Base-by-base conservation (phyloP, 2,797 vertebrate genomes). In the Tokudaia tokunoshimensis region DNA sequence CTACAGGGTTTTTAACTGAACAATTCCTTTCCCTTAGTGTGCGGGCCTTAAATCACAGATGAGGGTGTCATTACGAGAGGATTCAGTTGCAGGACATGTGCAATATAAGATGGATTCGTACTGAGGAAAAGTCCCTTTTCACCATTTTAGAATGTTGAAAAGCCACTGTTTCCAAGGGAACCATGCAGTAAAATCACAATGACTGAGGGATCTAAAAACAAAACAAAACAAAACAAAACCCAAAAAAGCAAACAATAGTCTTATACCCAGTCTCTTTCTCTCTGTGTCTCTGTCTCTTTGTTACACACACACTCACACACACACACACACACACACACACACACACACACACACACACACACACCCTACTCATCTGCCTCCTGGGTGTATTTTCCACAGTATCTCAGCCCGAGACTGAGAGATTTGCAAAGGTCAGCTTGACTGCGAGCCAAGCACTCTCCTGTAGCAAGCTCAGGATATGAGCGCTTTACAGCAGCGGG, bases 401-500 rank as follows among this genome's bases (percentile, higher is more conserved):
- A 61, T 72, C 65, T 92, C 63, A 3, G n/a, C n/a, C 63, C 70
- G 84, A 84, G 61, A 80, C 19, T 65, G 86, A 29, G n/a, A 95
- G 90, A 84, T 97, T 95, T 94, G 92, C 70, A 70, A 92, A 92
- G 72, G 65, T 91, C 84, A 88, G 44, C 92, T 65, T 50, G 17
- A 72, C 94, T 61, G 78, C 57, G 84, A 95, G 79, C 85, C 61
- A 92, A 92, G 63, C 34, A 63, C 70, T 89, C 80, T 97, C 24
- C 72, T 72, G 37, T 29, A 91, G 67, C 15, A 31, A 95, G 63
- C 74, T 67, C 50, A 65, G 75, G 79, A 63, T 87, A 91, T 75
- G 83, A 95, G 47, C 85, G 72, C 94, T 94, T 89, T 95, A 12
- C 37, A 6, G 89, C 89, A 97, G 89, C 94, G 88, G 96, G 91